Evolutionary conservation across 2,113 vertebrate genomes (phyloP).

Genomic region (Oryzias javanicus): DNA sequence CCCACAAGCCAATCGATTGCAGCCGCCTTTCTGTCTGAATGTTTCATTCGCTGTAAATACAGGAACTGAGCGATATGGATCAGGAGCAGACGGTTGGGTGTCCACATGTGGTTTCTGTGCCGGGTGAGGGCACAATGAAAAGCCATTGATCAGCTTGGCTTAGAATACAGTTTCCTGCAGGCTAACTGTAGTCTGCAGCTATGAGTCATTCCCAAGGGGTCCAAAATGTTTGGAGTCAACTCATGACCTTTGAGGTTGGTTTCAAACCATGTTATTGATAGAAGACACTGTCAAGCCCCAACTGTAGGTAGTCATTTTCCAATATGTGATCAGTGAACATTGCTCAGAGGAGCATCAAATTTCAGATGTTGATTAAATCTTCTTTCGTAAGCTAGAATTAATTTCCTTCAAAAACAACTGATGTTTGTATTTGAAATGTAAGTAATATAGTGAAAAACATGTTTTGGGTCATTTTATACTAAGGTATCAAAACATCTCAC

Average conservation of each 20-base stretch:
- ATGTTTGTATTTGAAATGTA: too few species aligned
- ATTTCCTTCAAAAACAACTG: too few species aligned
- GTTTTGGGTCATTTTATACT: too few species aligned
- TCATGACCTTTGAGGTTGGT: slow-evolving; percentile 66
- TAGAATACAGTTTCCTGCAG: slow-evolving; percentile 64
- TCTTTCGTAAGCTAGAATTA: too few species aligned
- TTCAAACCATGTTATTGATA: slow-evolving; percentile 69
- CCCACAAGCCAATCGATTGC: slow-evolving; percentile 76
- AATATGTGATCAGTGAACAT: neutral
- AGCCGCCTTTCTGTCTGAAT: slow-evolving; percentile 72
- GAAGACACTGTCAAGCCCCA: slow-evolving; percentile 61
- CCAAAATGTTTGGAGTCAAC: slow-evolving; percentile 58
- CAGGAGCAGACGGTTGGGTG: slow-evolving; percentile 55
- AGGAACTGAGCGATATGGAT: slow-evolving; percentile 75
- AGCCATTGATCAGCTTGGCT: slow-evolving; percentile 72
- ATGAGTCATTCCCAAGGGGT: slow-evolving; percentile 46
- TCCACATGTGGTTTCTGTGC: slow-evolving; percentile 65
- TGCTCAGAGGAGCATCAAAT: too few species aligned
- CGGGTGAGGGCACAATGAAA: slow-evolving; percentile 60
- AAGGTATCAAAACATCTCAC: too few species aligned
- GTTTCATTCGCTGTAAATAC: slow-evolving; percentile 81
- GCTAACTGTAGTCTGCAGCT: slow-evolving; percentile 32
- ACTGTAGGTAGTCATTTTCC: neutral
- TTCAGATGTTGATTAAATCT: too few species aligned
- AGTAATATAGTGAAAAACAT: too few species aligned